These are phyloP conservation scores for Melanotaenia pygmaea DNA, from an alignment of 2,797 vertebrate species.

Conservation along the genomic window DNA sequence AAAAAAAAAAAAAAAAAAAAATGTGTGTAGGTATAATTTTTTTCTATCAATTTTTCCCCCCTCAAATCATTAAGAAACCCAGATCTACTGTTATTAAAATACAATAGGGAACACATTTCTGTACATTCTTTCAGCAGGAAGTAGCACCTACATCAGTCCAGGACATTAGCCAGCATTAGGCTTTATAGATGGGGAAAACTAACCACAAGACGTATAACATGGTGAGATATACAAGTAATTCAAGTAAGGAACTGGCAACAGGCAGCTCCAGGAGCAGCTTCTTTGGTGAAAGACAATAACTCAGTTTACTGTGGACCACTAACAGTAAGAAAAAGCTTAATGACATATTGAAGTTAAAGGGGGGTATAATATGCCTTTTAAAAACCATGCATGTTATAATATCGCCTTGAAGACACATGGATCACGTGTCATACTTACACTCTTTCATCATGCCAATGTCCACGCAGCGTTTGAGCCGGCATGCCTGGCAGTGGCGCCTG, in stretches of 20 bases:
- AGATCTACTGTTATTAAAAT: background rate
- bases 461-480: constrained; percentile 92
- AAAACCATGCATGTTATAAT: background rate
- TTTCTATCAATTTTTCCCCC: background rate
- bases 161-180: background rate
- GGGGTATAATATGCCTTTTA: background rate
- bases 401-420: constrained; percentile 24
- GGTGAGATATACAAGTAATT: background rate
- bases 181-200: background rate
- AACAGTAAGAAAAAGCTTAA: background rate
- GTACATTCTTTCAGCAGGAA: constrained; percentile 5
- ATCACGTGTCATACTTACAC: constrained; percentile 89
- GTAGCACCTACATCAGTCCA: background rate
- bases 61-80: background rate
- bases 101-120: background rate
- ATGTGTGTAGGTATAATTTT: constrained; percentile 1
- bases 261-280: background rate
- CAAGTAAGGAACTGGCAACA: background rate
- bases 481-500: constrained; percentile 97
- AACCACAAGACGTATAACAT: background rate
- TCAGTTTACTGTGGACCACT: background rate
- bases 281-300: background rate
- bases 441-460: constrained; percentile 87
- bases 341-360: no score
- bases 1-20: background rate